Percentiles rank a stretch among this genome's conserved stretches.
These are phyloP conservation scores for Cyanistes caeruleus DNA, from an alignment of 2,113 vertebrate species.

Conservation along the genomic window DNA sequence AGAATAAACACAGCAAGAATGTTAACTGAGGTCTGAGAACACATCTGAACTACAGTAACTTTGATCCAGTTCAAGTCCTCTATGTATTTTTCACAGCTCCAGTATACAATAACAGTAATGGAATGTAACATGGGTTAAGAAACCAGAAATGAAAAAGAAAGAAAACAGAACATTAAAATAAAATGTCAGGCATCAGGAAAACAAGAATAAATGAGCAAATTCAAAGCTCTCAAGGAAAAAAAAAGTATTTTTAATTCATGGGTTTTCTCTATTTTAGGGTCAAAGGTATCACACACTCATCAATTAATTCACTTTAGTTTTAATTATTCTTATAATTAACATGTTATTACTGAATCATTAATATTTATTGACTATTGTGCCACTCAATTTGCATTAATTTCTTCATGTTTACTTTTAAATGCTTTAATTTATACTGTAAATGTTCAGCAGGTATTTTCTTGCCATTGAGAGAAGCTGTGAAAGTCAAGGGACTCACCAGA, in stretches of 20 bases:
- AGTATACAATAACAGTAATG: neutral
- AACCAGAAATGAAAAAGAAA: neutral
- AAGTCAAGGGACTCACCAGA: neutral
- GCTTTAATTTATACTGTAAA: neutral
- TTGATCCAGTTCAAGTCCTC: constrained; percentile 10
- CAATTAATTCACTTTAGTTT: neutral
- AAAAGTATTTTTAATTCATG: neutral
- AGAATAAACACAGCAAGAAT: constrained; percentile 54
- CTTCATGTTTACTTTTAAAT: neutral
- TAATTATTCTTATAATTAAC: neutral
- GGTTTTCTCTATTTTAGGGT: neutral
- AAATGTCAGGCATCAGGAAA: neutral
- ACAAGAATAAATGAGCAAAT: neutral
- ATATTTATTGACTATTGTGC: neutral
- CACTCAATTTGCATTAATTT: neutral
- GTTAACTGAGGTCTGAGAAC: constrained; percentile 23
- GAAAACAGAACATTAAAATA: neutral
- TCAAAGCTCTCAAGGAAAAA: neutral
- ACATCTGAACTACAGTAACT: neutral
- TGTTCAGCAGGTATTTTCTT: neutral
- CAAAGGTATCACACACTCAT: neutral
- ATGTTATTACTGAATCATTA: neutral
- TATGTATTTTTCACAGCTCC: constrained; percentile 28
- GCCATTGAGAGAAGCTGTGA: neutral
- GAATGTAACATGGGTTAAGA: constrained; percentile 7